Evolutionary conservation across 2,888 invertebrate genomes (phyloP).

Genomic region (Lissocephala sabroskyi): DNA sequence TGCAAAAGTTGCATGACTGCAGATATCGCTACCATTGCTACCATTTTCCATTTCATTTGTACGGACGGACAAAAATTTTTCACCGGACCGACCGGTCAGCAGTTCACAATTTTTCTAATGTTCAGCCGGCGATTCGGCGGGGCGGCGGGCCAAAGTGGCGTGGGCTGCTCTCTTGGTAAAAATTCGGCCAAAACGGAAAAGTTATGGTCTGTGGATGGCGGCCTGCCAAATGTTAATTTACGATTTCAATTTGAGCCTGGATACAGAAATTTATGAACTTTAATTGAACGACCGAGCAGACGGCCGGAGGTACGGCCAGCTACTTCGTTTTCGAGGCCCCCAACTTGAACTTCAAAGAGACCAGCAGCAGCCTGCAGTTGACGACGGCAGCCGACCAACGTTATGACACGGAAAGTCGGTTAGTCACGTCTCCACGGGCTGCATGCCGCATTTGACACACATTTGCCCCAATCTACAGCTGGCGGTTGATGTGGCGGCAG

Average conservation of each 20-base stretch:
- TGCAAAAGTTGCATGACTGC: conserved; percentile 47
- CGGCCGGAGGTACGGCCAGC: background rate
- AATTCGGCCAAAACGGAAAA: conserved; percentile 66
- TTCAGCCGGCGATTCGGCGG: conserved; percentile 41
- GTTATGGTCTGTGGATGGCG: conserved; percentile 39
- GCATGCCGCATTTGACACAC: conserved; percentile 64
- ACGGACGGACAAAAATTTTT: conserved; percentile 22
- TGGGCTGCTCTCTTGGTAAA: conserved; percentile 59
- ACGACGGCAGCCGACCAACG: too few relatives aligned
- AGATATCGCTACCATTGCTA: conserved; percentile 62
- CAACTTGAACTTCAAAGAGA: conserved; percentile 63
- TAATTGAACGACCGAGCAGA: conserved; percentile 43
- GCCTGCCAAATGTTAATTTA: conserved; percentile 64
- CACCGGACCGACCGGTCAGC: too few relatives aligned
- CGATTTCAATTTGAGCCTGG: conserved; percentile 61
- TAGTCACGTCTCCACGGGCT: conserved; percentile 51
- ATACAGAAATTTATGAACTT: conserved; percentile 66
- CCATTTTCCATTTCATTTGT: conserved; percentile 63
- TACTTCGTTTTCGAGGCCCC: too few relatives aligned
- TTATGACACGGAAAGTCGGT: conserved; percentile 66
- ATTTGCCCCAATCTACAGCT: conserved; percentile 27
- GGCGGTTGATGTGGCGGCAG: conserved; percentile 1
- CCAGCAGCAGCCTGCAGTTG: background rate
- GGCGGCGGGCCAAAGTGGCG: conserved; percentile 38
- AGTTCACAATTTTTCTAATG: conserved; percentile 25